phyloP scores from a whole-genome alignment of 2,888 invertebrate genomes.

The Phasia obesa region DNA sequence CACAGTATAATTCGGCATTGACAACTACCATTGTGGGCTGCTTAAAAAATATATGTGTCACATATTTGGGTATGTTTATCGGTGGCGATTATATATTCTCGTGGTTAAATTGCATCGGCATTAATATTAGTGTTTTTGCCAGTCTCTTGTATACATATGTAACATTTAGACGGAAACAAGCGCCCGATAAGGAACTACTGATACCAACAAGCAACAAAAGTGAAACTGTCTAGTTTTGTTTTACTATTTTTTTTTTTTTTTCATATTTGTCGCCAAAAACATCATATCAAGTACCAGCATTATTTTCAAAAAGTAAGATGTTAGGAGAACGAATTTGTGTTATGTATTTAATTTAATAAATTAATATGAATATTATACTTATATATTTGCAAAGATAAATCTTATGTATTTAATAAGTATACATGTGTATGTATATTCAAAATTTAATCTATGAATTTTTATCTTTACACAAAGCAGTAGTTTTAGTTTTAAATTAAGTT shows the following conservation, averaged over 20 bases:
- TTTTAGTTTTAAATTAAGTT: constrained; percentile 54
- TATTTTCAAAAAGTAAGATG: constrained; percentile 23
- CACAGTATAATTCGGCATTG: constrained; percentile 97
- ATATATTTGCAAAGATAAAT: background rate
- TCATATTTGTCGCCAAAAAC: constrained; percentile 49
- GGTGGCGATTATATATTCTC: constrained; percentile 99
- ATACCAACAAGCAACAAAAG: constrained; percentile 75
- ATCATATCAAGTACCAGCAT: constrained; percentile 19
- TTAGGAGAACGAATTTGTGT: constrained; percentile 27
- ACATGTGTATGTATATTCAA: constrained; percentile 20
- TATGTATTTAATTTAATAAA: constrained; percentile 18
- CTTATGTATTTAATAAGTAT: background rate
- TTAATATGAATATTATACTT: background rate
- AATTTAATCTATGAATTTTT: constrained; percentile 43
- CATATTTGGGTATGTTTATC: constrained; percentile 98
- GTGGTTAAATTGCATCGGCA: constrained; percentile 96
- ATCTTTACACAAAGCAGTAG: constrained; percentile 29
- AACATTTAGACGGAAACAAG: constrained; percentile 85
- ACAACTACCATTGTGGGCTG: constrained; percentile 99
- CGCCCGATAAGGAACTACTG: constrained; percentile 80
- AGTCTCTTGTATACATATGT: constrained; percentile 94
- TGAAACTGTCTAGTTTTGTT: constrained; percentile 76
- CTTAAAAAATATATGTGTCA: constrained; percentile 98
- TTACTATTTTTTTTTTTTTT: constrained; percentile 11
- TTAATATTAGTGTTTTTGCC: constrained; percentile 96